phyloP scores from a whole-genome alignment of 2,888 invertebrate genomes.

The Teleiodes luculella region DNA sequence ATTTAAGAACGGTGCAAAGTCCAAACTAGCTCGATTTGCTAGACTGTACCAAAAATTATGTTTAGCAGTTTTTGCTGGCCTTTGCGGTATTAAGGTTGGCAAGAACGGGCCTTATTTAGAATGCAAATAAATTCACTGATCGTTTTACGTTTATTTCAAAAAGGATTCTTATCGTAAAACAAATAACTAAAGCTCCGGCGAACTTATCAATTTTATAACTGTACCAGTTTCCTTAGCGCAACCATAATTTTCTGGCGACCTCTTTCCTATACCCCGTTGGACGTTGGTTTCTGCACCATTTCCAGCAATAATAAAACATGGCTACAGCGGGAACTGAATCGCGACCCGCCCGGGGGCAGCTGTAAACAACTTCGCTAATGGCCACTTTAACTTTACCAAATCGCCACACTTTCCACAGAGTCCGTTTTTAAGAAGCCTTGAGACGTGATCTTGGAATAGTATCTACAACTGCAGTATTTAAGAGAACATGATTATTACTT shows the following conservation, averaged over 20 bases:
- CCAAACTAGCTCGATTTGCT: no score
- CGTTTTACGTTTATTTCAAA: no score
- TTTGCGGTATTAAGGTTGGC: no score
- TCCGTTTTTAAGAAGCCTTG: slow-evolving; percentile 28
- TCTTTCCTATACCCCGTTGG: background rate
- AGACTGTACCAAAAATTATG: no score
- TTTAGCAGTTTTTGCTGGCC: no score
- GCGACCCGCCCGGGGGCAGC: slow-evolving; percentile 46
- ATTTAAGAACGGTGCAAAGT: no score
- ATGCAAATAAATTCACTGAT: no score
- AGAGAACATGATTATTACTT: no score
- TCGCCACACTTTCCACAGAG: slow-evolving; percentile 44
- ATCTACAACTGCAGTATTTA: background rate
- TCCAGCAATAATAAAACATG: slow-evolving; percentile 13
- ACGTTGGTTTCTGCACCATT: background rate
- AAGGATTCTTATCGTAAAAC: no score
- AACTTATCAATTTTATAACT: no score
- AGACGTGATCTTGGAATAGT: background rate
- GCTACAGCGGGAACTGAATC: slow-evolving; percentile 29
- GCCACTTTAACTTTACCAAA: slow-evolving; percentile 62
- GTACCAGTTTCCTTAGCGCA: background rate
- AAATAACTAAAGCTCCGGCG: no score
- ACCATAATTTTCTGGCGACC: slow-evolving; percentile 1
- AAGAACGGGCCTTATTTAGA: no score
- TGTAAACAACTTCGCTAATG: slow-evolving; percentile 66